These are phyloP conservation scores for Dryas iulia DNA, from an alignment of 1,140 invertebrate species.

Conservation along the genomic window DNA sequence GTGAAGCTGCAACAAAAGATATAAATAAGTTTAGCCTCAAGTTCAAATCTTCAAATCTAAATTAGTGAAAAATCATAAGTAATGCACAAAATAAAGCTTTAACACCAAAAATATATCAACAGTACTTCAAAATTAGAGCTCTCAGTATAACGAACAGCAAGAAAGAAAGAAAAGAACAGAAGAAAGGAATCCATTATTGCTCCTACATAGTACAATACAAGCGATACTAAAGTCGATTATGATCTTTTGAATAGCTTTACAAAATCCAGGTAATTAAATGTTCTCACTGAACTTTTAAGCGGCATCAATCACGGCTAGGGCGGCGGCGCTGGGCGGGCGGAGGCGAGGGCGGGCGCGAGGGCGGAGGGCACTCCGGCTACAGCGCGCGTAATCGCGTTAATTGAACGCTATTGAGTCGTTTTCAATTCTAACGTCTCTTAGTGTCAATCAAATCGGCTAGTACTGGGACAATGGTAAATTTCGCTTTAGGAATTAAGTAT, in stretches of 20 bases:
- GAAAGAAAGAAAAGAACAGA: neutral
- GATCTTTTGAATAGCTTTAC: conserved; percentile 23
- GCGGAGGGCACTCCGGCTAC: too few species aligned
- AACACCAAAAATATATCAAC: too few species aligned
- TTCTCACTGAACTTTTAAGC: conserved; percentile 21
- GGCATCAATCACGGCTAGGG: conserved; percentile 18
- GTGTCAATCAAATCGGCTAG: neutral
- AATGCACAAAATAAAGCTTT: too few species aligned
- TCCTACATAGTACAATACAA: neutral
- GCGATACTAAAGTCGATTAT: conserved; percentile 15
- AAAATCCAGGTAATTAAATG: conserved; percentile 22
- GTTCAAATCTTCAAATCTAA: too few species aligned
- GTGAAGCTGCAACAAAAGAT: too few species aligned
- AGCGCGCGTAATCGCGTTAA: conserved; percentile 34
- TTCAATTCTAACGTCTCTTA: conserved; percentile 6
- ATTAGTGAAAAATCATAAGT: too few species aligned
- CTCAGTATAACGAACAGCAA: neutral
- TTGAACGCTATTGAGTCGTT: conserved; percentile 28
- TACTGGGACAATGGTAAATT: neutral
- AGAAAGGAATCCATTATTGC: neutral
- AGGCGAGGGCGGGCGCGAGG: neutral
- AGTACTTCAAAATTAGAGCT: neutral
- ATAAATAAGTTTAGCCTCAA: too few species aligned
- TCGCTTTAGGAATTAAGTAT: neutral
- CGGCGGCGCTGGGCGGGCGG: neutral